phyloP scores from a whole-genome alignment of 1,140 invertebrate genomes.

The Hormaphis cornu region DNA sequence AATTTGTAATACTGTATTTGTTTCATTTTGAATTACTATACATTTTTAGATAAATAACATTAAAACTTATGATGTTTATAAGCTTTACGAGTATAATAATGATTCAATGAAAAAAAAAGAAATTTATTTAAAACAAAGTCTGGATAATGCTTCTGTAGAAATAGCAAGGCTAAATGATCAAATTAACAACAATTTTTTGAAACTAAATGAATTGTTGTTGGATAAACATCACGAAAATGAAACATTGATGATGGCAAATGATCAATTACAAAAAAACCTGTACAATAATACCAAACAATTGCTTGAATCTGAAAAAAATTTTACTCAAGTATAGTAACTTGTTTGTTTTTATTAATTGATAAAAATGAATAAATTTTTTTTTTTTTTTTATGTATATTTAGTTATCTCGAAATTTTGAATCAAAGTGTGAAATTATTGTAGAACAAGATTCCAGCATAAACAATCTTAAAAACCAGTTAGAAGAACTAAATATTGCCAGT shows the following conservation, averaged over 20 bases:
- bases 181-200: neutral
- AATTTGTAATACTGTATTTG: too few species aligned
- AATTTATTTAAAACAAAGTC: slow-evolving; percentile 15
- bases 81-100: slow-evolving; percentile 2
- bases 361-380: neutral
- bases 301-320: neutral
- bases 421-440: slow-evolving; percentile 3
- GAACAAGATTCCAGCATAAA: neutral
- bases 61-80: neutral
- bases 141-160: slow-evolving; percentile 16
- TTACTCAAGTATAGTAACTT: neutral
- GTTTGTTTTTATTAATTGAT: neutral
- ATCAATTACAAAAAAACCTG: neutral
- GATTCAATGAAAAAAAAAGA: neutral
- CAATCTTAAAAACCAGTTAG: slow-evolving; percentile 10
- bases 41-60: neutral
- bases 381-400: neutral
- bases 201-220: slow-evolving; percentile 6
- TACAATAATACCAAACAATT: slow-evolving; percentile 2
- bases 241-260: neutral
- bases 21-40: neutral
- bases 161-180: slow-evolving; percentile 1
- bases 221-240: slow-evolving; percentile 1
- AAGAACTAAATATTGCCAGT: slow-evolving; percentile 2
- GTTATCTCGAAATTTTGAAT: slow-evolving; percentile 20